Base-by-base conservation (phyloP, 2,888 invertebrate species). In the Iphiclides podalirius region DNA sequence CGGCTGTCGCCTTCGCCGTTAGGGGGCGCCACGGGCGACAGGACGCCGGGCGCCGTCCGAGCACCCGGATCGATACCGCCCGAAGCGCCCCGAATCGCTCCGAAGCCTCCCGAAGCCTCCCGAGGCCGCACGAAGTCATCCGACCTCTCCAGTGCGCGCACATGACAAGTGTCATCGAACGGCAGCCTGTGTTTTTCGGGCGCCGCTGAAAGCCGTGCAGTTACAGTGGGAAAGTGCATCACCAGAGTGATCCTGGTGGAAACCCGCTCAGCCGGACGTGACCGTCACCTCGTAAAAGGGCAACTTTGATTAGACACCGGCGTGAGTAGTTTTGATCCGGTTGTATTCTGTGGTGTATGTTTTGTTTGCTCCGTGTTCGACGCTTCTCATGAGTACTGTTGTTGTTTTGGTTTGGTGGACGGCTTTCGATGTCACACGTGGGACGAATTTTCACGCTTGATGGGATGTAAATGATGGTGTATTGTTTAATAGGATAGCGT, bases 21-120 rank as follows among this genome's bases (percentile, higher is more conserved):
- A 68, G 81, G 78, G 81, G 84, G 81, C 82, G 82, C 83, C 75
- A 77, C 75, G 61, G 87, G 79, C 81, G 84, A 60, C 83, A 77
- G 84, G 74, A 80, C 64, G 74, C 70, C 77, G 75, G 84, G 81
- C 80, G 85, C 82, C 84, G 65, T 57, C 54, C 63, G 63, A 61
- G 62, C 47, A 41, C 39, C 42, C 59, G 69, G 82, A 82, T 84
- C 87, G 77, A 85, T 84, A 83, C 56, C 75, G 31, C 20, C 31
- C 31, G 31, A 31, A 31, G 11, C 31, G 7, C 36, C 34, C 14
- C 34, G 35, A 35, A 17, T 23, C 17, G 13, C 11, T 1, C 33
- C 80, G 79, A 76, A 44, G 4, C 34, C 26, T n/a, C 13, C 63
- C 79, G 79, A 78, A 53, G 61, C 55, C 57, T 8, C 35, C 55